phyloP scores from a whole-genome alignment of 2,113 vertebrate genomes.

The Pachypanchax playfairii region DNA sequence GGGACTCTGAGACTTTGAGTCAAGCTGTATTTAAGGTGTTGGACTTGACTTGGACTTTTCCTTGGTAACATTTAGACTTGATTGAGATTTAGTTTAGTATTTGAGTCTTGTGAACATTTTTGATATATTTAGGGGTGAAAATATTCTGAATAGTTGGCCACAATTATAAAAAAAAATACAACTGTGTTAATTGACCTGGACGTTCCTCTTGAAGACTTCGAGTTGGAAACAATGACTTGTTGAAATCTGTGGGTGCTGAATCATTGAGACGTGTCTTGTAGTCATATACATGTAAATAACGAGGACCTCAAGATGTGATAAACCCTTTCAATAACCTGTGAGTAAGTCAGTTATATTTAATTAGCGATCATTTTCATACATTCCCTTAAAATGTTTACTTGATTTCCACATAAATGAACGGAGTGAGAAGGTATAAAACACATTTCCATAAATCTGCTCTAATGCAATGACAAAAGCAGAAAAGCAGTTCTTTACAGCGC shows the following conservation, averaged over 20 bases:
- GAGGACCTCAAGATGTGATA: conserved; percentile 8
- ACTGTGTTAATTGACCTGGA: no score
- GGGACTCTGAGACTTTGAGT: no score
- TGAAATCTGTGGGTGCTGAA: rapidly evolving
- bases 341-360: conserved; percentile 24
- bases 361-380: conserved; percentile 28
- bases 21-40: no score
- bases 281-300: conserved; percentile 20
- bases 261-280: neutral
- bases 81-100: no score
- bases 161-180: no score
- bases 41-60: no score
- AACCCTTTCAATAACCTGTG: conserved; percentile 8
- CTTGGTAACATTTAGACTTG: no score
- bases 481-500: neutral
- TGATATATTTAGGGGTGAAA: no score
- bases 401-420: conserved; percentile 31
- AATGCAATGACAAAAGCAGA: conserved; percentile 6
- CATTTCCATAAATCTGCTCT: conserved; percentile 21
- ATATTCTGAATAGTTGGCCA: no score
- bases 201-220: no score
- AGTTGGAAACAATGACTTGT: no score
- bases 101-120: no score
- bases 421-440: conserved; percentile 16
- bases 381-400: conserved; percentile 14